Evolutionary conservation across 2,113 vertebrate genomes (phyloP).

Genomic region (Cynocephalus volans): DNA sequence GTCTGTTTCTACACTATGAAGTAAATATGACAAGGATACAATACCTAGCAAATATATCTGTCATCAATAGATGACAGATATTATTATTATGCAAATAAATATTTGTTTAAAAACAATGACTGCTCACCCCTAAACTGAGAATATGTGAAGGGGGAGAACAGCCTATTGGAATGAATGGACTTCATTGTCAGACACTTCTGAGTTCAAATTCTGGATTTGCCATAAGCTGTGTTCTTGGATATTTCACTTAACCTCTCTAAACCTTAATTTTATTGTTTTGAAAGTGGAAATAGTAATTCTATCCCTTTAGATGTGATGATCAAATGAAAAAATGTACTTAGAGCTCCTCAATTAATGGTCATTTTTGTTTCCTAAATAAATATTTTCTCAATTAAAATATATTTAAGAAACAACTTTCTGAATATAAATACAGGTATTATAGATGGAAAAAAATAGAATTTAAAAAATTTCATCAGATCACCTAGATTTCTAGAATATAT

Average conservation of each 20-base stretch:
- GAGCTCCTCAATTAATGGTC: not conserved
- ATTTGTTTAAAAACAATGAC: not conserved
- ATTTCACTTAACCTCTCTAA: conserved; percentile 23
- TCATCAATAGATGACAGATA: not conserved
- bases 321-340: not conserved
- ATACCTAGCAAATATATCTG: not conserved
- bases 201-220: conserved; percentile 31
- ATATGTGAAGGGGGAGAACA: not conserved
- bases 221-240: not conserved
- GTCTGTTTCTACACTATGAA: not conserved
- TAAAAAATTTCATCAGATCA: conserved; percentile 9
- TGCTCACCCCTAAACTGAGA: not conserved
- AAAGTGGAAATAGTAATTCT: not conserved
- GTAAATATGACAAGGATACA: not conserved
- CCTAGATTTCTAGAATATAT: not conserved
- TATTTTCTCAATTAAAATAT: conserved; percentile 50
- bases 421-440: not conserved
- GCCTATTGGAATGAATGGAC: not conserved
- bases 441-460: not conserved
- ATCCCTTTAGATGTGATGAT: not conserved
- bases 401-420: conserved; percentile 34
- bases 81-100: not conserved
- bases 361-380: not conserved
- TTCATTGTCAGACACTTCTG: not conserved
- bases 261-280: not conserved